Conservation (phyloP, 2,888 invertebrate species). For the Silvanus unidentatus region DNA sequence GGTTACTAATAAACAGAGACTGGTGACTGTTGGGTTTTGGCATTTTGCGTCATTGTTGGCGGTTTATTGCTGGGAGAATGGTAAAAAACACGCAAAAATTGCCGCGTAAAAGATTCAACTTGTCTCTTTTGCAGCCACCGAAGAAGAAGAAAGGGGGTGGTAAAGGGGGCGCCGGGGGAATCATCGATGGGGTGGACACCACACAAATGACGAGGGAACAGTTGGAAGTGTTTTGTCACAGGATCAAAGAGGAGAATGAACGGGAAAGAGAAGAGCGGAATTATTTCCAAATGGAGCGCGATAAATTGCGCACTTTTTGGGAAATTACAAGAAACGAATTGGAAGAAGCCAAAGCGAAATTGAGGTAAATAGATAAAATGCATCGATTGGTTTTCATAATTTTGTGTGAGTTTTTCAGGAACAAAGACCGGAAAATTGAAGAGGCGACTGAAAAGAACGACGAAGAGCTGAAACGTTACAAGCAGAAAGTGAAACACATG, state of each 20-base stretch:
- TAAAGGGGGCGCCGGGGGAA: constrained; percentile 15
- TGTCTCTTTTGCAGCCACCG: constrained; percentile 30
- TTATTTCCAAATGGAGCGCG: constrained; percentile 91
- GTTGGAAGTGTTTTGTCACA: constrained; percentile 79
- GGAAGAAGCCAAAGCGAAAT: constrained; percentile 71
- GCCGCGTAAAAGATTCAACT: not conserved
- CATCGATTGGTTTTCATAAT: no score
- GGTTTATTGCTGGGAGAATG: not conserved
- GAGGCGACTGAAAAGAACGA: constrained; percentile 83
- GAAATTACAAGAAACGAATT: constrained; percentile 87
- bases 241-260: constrained; percentile 85
- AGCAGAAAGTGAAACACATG: constrained; percentile 89
- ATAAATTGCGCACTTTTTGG: constrained; percentile 92
- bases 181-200: constrained; percentile 88
- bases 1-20: no score
- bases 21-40: no score
- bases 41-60: no score
- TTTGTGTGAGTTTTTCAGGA: constrained; percentile 44
- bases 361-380: constrained; percentile 45
- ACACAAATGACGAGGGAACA: constrained; percentile 90
- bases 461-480: constrained; percentile 78
- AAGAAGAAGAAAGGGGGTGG: constrained; percentile 34
- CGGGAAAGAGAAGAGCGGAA: constrained; percentile 92
- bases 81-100: not conserved
- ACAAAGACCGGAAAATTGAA: constrained; percentile 83